Percentiles rank a stretch among this genome's conserved stretches.
Evolutionary conservation across 2,797 vertebrate genomes (phyloP).

Genomic region (Sciaenops ocellatus): DNA sequence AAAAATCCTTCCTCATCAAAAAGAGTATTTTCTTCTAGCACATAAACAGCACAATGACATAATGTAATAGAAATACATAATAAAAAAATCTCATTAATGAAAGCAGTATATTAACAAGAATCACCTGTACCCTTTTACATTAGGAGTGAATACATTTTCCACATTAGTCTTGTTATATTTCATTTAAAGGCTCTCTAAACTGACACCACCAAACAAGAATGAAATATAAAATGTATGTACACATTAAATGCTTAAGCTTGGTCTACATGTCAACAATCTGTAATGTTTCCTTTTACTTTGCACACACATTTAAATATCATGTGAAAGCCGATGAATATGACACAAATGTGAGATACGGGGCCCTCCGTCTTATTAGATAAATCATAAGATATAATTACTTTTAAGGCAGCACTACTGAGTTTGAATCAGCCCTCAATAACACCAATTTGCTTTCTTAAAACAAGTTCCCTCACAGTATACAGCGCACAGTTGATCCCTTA

Average conservation of each 20-base stretch:
- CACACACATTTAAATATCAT: constrained; percentile 43
- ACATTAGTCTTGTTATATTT: constrained; percentile 29
- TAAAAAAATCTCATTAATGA: constrained; percentile 36
- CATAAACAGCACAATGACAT: constrained; percentile 50
- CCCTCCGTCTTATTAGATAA: constrained; percentile 42
- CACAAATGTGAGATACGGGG: constrained; percentile 43
- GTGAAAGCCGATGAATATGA: constrained; percentile 54
- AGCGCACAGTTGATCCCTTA: constrained; percentile 41
- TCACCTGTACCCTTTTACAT: constrained; percentile 29
- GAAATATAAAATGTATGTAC: constrained; percentile 75
- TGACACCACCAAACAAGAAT: constrained; percentile 49
- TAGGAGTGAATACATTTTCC: constrained; percentile 29
- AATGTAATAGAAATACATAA: constrained; percentile 58
- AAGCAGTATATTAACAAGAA: constrained; percentile 29
- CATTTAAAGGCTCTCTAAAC: constrained; percentile 42
- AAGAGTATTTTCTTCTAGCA: constrained; percentile 26
- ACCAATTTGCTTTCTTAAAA: constrained; percentile 30
- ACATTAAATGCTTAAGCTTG: constrained; percentile 41
- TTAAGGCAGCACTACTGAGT: constrained; percentile 81
- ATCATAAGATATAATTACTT: constrained; percentile 52
- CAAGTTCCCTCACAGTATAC: constrained; percentile 21
- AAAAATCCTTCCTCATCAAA: constrained; percentile 28
- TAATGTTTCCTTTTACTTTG: constrained; percentile 33
- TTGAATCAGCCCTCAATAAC: constrained; percentile 73
- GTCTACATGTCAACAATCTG: not conserved